Conservation (phyloP, 1,140 invertebrate genomes). For the Bombus pyrosoma region DNA sequence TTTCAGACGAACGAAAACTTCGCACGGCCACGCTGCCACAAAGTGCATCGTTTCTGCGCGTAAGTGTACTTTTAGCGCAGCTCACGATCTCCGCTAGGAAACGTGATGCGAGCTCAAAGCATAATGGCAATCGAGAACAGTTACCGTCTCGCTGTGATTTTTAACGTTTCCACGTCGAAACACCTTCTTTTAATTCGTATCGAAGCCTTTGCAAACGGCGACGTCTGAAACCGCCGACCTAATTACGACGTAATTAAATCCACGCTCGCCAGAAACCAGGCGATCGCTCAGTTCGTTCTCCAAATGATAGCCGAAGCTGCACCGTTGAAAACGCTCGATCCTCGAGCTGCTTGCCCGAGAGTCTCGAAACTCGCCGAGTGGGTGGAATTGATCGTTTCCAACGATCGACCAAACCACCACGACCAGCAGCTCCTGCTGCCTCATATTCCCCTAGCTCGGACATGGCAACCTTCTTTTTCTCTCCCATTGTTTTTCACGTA, state of each 20-base stretch:
- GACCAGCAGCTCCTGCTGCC: neutral
- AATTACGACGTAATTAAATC: neutral
- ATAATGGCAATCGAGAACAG: neutral
- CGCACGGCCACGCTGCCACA: neutral
- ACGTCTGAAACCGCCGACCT: too few species aligned
- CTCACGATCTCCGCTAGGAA: neutral
- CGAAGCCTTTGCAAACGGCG: too few species aligned
- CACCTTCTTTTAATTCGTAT: neutral
- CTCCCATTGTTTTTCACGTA: neutral
- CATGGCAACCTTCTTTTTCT: neutral
- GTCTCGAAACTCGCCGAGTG: constrained; percentile 12
- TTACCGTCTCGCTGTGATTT: neutral
- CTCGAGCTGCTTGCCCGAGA: neutral
- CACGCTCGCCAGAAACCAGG: too few species aligned
- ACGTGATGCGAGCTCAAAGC: neutral
- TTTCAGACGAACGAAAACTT: neutral
- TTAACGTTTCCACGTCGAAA: neutral
- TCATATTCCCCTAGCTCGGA: neutral
- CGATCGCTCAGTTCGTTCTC: neutral
- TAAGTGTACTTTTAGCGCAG: neutral
- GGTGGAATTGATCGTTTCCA: constrained; percentile 35
- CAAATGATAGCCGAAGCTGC: neutral
- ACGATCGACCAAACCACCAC: constrained; percentile 53
- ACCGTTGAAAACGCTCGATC: neutral
- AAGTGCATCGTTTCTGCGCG: neutral